phyloP scores from a whole-genome alignment of 2,797 vertebrate species.

The Diplodus puntazzo region DNA sequence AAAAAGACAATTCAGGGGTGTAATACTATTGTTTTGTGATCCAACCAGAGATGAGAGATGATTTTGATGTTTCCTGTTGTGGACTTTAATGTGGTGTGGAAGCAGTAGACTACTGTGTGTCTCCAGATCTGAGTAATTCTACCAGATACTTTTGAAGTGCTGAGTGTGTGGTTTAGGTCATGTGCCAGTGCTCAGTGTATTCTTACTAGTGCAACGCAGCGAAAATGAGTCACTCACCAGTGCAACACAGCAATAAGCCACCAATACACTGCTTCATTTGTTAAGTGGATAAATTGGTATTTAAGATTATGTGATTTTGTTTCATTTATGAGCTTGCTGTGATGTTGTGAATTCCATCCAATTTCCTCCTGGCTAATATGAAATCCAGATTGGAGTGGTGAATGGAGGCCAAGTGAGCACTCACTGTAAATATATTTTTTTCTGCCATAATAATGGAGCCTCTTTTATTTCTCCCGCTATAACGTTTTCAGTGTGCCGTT shows the following conservation, averaged over 20 bases:
- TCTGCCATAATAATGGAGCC: constrained; percentile 53
- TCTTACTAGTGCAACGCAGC: constrained; percentile 43
- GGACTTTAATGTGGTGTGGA: constrained; percentile 26
- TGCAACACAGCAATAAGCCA: constrained; percentile 55
- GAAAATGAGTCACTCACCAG: constrained; percentile 55
- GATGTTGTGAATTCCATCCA: constrained; percentile 70
- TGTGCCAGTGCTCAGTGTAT: constrained; percentile 55
- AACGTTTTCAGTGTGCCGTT: constrained; percentile 38
- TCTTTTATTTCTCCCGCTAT: constrained; percentile 51
- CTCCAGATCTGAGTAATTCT: constrained; percentile 38
- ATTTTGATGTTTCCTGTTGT: constrained; percentile 13
- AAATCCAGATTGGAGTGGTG: constrained; percentile 69
- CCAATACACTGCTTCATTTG: constrained; percentile 61
- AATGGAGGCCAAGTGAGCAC: constrained; percentile 61
- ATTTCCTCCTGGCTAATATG: constrained; percentile 69
- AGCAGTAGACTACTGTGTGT: constrained; percentile 24
- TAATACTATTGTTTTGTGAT: constrained; percentile 19
- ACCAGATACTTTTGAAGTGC: constrained; percentile 49
- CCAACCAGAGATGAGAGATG: background rate
- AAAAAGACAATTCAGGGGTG: background rate
- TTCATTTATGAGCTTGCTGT: constrained; percentile 67
- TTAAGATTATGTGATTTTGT: constrained; percentile 69
- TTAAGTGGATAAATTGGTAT: constrained; percentile 67
- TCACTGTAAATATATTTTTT: constrained; percentile 66
- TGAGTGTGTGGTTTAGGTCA: constrained; percentile 62